These are phyloP conservation scores for Phalacrocorax aristotelis DNA, from an alignment of 2,113 vertebrate genomes.

Conservation along the genomic window DNA sequence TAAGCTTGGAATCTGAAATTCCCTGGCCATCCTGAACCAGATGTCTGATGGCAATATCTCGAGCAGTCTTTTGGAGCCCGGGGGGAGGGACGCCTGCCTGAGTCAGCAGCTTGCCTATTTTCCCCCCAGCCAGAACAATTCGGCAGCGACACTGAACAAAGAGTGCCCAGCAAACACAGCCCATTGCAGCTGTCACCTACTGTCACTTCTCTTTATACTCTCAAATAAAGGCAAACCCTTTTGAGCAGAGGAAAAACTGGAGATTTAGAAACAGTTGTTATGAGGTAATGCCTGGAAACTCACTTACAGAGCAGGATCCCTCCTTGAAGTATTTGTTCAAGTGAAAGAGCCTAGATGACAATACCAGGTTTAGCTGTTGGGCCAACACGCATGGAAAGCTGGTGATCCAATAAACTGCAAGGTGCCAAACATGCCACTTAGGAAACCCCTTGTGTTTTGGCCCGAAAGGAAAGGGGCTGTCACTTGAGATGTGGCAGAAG, in stretches of 20 bases:
- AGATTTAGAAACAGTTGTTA: constrained; percentile 51
- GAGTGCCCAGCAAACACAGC: constrained; percentile 17
- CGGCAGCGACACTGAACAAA: not conserved
- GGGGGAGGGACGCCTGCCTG: not conserved
- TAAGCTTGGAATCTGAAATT: not conserved
- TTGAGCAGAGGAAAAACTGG: constrained; percentile 34
- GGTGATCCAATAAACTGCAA: not conserved
- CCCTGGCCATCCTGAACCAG: not conserved
- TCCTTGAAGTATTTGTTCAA: constrained; percentile 8
- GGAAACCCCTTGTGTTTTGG: not conserved
- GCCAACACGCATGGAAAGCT: not conserved
- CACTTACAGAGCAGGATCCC: not conserved
- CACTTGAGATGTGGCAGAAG: not conserved
- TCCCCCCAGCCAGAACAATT: constrained; percentile 1
- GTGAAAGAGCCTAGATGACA: not conserved
- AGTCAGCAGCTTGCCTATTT: not conserved
- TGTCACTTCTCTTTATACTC: constrained; percentile 60
- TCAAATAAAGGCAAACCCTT: constrained; percentile 56
- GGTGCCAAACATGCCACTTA: not conserved
- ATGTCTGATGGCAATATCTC: not conserved
- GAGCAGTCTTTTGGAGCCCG: not conserved
- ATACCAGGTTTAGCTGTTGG: not conserved
- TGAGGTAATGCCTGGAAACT: constrained; percentile 43
- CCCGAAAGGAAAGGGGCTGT: not conserved
- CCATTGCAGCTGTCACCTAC: constrained; percentile 63